Evolutionary conservation across 1,140 invertebrate genomes (phyloP), one percentile per base, ranked within the genome.

Genomic region (Mercenaria mercenaria): DNA sequence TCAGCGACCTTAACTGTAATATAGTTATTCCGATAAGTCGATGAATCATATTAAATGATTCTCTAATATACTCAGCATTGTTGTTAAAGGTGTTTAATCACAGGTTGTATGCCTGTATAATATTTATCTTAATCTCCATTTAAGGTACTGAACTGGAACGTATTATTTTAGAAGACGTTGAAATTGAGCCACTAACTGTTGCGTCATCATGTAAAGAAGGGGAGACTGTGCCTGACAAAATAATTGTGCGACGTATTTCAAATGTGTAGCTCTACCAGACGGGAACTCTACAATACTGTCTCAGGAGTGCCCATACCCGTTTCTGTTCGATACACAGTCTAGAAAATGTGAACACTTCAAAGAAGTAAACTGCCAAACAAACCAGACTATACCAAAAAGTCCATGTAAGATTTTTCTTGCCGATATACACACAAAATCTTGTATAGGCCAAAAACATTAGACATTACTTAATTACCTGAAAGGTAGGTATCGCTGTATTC

Each of bases 401-500:
- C 87, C 87, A 39, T 89, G 87, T 89, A 81, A 81, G 87, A n/a
- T n/a, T n/a, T n/a, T n/a, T n/a, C n/a, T n/a, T 76, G 1, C 26
- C 43, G 20, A 0, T n/a, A n/a, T n/a, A n/a, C n/a, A n/a, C n/a
- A n/a, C n/a, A n/a, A n/a, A n/a, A n/a, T n/a, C n/a, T n/a, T n/a
- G n/a, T n/a, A n/a, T n/a, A n/a, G n/a, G n/a, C n/a, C n/a, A n/a
- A n/a, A n/a, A n/a, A n/a, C n/a, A n/a, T n/a, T n/a, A n/a, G n/a
- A n/a, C n/a, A n/a, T n/a, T n/a, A n/a, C n/a, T n/a, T n/a, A n/a
- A n/a, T n/a, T n/a, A n/a, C n/a, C n/a, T n/a, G n/a, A n/a, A n/a
- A n/a, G n/a, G n/a, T n/a, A n/a, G n/a, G n/a, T n/a, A n/a, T n/a
- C n/a, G n/a, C n/a, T n/a, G n/a, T n/a, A n/a, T n/a, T n/a, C n/a